Base-by-base conservation (phyloP, 2,888 invertebrate species). In the Mythimna vitellina region DNA sequence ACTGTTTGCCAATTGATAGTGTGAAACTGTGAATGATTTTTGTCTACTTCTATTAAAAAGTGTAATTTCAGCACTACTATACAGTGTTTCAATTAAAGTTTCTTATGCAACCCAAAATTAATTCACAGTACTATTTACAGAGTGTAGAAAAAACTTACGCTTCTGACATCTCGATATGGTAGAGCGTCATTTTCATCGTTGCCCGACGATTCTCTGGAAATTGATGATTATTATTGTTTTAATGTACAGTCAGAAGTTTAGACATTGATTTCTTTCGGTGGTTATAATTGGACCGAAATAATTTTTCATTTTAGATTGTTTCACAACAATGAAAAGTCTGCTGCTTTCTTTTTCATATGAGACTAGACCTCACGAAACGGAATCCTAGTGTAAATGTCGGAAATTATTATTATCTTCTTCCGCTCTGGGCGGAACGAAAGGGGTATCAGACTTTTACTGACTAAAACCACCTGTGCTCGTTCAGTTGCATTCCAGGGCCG, bases 111-210 rank as follows among this genome's bases (percentile, higher is more conserved):
- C 60, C n/a, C 60, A 76, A 69, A 69, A 72, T 67, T 53, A 75
- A 65, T 65, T 76, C 46, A 54, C 53, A 65, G 22, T 71, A 57
- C n/a, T 73, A 60, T 54, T 62, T 69, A 73, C 38, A 71, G 70
- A 51, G 14, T 14, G 54, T 10, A 56, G 25, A 68, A 57, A 84
- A 90, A 94, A 98, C 98, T 98, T 97, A 98, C 99, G 96, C 97
- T 98, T 96, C 98, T 97, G 63, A 98, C 97, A 77, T 97, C 97
- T 86, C 98, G 97, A 91, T 98, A 98, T 54, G 98, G 98, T 80
- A 99, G 95, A 80, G 98, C 97, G 94, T 99, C 99, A 81, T 97
- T 98, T 96, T 99, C 99, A 87, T 99, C 99, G 88, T 98, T 99
- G 78, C 98, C 98, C 38, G 98, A 98, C 93, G 98, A 98, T 94